Base-by-base conservation (phyloP, 2,797 vertebrate genomes). In the Pelobates cultripes region DNA sequence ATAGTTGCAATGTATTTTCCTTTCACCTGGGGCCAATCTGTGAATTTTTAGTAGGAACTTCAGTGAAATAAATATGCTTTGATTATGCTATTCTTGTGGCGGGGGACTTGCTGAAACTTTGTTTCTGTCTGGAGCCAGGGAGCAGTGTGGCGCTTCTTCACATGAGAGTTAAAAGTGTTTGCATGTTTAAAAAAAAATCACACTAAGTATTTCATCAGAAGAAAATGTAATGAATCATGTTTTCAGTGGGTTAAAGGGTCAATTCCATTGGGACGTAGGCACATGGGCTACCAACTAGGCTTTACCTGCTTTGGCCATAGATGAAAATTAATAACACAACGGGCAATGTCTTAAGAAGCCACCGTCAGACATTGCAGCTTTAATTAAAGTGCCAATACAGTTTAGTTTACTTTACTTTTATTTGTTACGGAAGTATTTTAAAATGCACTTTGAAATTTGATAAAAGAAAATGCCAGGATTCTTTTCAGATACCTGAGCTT, bases 191-290 rank as follows among this genome's bases (percentile, higher is more conserved):
- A 69, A 81, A 69, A 6, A 28, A 75, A 43, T 75, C 66, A 83
- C 76, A 83, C 76, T 83, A 70, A 79, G 72, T 83, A 75, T 83
- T 79, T 83, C 82, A 70, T 79, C 57, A 55, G 15, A 72, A 74
- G 44, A 64, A 67, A 51, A 15, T 40, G 42, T 70, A 67, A 69
- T 73, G 14, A 57, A 64, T 40, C n/a, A 40, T 64, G 42, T 45
- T 51, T 53, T 17, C 44, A 72, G 45, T 7, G 7, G 13, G 15
- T 51, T 72, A n/a, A 51, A n/a, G 70, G 45, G 70, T 72, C 70
- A 53, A 40, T 72, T n/a, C 45, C 17, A 68, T 17, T 3, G 9
- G 70, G 61, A 8, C 28, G 17, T 10, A 28, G 61, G 10, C 12
- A 40, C 4, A 60, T 13, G 12, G 57, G 12, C 57, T n/a, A 60